Conservation (phyloP, 2,113 vertebrate genomes). For the Lathamus discolor region DNA sequence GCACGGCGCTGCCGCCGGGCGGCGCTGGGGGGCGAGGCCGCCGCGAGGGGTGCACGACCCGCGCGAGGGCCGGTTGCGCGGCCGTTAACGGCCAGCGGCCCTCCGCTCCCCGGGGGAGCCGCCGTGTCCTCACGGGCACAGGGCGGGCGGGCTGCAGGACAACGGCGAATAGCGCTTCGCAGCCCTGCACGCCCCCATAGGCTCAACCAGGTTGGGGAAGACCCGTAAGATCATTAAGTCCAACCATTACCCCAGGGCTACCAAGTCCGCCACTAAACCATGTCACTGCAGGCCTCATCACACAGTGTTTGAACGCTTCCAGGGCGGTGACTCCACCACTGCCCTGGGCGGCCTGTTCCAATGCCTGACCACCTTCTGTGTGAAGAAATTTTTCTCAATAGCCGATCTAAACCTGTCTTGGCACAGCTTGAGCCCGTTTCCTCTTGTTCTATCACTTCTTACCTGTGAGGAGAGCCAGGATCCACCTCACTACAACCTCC, state of each 20-base stretch:
- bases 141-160: neutral
- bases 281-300: neutral
- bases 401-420: neutral
- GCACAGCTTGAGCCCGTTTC: neutral
- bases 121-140: neutral
- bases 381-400: neutral
- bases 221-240: neutral
- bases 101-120: too few species aligned
- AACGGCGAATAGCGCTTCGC: neutral
- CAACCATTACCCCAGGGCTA: neutral
- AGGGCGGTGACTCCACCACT: neutral
- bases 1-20: neutral
- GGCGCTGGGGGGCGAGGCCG: neutral
- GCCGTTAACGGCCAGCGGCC: too few species aligned
- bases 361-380: neutral
- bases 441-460: neutral
- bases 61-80: too few species aligned
- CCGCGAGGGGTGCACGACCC: neutral
- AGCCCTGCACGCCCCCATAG: neutral
- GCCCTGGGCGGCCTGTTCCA: neutral
- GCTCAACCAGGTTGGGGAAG: neutral
- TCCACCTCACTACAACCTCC: neutral
- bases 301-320: neutral
- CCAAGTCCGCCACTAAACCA: neutral
- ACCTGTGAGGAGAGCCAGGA: neutral